Evolutionary conservation across 1,140 invertebrate species (phyloP).

Genomic region (Trichoplusia ni): DNA sequence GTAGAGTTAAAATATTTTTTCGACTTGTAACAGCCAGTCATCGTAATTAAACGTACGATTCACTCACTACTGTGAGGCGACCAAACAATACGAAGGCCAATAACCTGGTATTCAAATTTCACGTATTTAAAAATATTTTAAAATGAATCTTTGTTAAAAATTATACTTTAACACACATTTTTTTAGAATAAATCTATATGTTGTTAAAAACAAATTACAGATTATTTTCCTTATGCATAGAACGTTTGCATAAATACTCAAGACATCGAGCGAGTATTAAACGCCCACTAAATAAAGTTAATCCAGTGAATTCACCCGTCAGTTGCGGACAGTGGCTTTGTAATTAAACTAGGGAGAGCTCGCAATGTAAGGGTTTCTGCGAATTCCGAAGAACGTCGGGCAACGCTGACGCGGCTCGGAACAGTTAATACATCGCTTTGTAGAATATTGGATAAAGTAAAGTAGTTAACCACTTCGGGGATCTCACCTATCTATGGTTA

Average conservation of each 20-base stretch:
- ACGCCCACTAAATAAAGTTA: conserved; percentile 1
- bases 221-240: no score
- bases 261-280: no score
- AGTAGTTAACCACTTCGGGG: no score
- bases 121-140: not conserved
- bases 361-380: conserved; percentile 18
- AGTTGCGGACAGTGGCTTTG: conserved; percentile 9
- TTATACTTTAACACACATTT: no score
- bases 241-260: no score
- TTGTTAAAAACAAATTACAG: no score
- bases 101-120: conserved; percentile 23
- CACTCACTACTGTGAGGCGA: conserved; percentile 50
- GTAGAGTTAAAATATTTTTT: conserved; percentile 66
- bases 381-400: not conserved
- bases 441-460: no score
- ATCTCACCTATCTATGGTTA: no score
- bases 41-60: conserved; percentile 72
- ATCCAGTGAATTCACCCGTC: not conserved
- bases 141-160: no score
- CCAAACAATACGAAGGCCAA: conserved; percentile 33
- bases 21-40: conserved; percentile 62
- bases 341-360: conserved; percentile 16
- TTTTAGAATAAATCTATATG: no score
- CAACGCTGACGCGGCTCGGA: not conserved
- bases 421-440: not conserved